Base-by-base conservation (phyloP, 23 tunicate genomes). In the Phallusia fumigata region DNA sequence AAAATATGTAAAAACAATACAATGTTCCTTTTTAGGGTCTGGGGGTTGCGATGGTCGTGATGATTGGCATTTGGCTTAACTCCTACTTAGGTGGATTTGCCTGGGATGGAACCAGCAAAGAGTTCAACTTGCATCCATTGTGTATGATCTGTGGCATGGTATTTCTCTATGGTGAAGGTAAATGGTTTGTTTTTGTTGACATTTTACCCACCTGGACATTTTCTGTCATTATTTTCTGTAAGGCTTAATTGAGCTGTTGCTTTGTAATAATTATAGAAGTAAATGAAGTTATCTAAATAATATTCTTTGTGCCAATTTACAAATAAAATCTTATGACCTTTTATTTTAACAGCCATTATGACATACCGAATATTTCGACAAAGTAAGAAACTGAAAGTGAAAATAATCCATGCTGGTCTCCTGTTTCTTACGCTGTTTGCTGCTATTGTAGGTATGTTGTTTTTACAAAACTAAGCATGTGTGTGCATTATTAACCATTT, bases 111-210 rank as follows among this genome's bases (percentile, higher is more conserved):
- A 73, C 87, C 18, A 0, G 53, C 8, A 94, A 94, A 80, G 93
- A 94, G 50, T 94, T 94, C 35, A 94, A 94, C 81, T 33, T 94
- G 53, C 98, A 94, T 79, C 98, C 98, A 81, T 64, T 94, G 0
- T 85, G 90, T 51, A 94, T 94, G 98, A 80, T 89, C 33, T 94
- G 98, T 82, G 98, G 98, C 31, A 53, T 89, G n/a, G 80, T 94
- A 49, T 85, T 94, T 47, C 64, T 94, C 40, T 94, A 89, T 86
- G 98, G 98, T 50, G 98, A 94, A 89, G 91, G 98, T 89, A 74
- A 74, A n/a, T n/a, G n/a, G n/a, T n/a, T n/a, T n/a, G n/a, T n/a
- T n/a, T n/a, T n/a, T n/a, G n/a, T n/a, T n/a, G n/a, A n/a, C n/a
- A 52, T 52, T 18, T 52, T 18, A 52, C 18, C 19, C 19, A 19